Evolutionary conservation across 2,113 vertebrate genomes (phyloP), one percentile per base, ranked within the genome.

Genomic region (Chionomys nivalis): DNA sequence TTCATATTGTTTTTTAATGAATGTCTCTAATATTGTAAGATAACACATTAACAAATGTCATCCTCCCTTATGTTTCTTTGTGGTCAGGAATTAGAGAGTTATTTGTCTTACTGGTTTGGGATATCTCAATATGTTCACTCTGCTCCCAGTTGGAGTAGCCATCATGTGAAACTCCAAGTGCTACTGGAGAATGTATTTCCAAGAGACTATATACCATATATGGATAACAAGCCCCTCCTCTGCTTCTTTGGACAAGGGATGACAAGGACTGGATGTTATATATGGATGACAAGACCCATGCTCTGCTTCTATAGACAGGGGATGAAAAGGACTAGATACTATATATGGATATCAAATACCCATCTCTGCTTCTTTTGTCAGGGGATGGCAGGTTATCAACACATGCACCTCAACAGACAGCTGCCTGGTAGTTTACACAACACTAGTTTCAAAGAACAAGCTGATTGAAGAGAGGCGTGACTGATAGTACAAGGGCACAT

Each of bases 401-500:
- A 42, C 2, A 42, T 7, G 39, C 12, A 49, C 33, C 4, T 77
- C 76, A 28, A 31, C 10, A 19, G 13, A 52, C 16, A n/a, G 28
- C 28, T 65, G 21, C 33, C 44, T 33, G 49, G 23, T 16, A 3
- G 0, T 63, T 42, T 13, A 39, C 4, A 6, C 4, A 47, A n/a
- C 23, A 47, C 6, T 19, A 16, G 31, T 23, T 68, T 58, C 24
- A 21, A 19, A 68, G 3, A 24, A 16, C 12, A 23, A 21, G 12
- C 19, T 47, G n/a, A 61, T 24, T 39, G 14, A 26, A 78, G 26
- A 65, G 17, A 24, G 3, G 8, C 10, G 36, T 10, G 52, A 23
- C 2, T 58, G 6, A 47, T 47, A 75, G 7, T 55, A n/a, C 1
- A 49, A 13, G 16, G 3, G 1, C 2, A 3, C 49, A 23, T 65